A percentile compares a stretch with the other conserved stretches of the same genome.
Evolutionary conservation across 2,888 invertebrate genomes (phyloP).

Genomic region (Temnothorax unifasciatus): DNA sequence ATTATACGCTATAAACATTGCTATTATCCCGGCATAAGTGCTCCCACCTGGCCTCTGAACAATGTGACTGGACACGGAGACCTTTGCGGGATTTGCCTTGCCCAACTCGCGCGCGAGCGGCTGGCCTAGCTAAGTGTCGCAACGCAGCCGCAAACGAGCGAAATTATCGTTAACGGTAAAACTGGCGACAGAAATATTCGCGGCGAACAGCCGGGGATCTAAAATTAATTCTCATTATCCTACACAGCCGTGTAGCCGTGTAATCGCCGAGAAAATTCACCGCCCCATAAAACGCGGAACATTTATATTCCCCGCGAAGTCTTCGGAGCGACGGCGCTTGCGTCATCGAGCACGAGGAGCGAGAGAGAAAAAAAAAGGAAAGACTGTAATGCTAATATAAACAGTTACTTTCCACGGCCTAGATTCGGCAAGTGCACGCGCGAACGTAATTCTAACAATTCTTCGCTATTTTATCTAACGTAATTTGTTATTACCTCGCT

Average conservation of each 20-base stretch:
- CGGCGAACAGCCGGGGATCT: slow-evolving; percentile 44
- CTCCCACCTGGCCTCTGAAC: slow-evolving; percentile 72
- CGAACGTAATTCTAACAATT: background rate
- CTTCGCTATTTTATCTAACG: background rate
- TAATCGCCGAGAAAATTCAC: slow-evolving; percentile 49
- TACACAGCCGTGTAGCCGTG: slow-evolving; percentile 14
- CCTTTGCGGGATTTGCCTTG: slow-evolving; percentile 74
- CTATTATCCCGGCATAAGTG: slow-evolving; percentile 73
- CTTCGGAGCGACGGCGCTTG: slow-evolving; percentile 34
- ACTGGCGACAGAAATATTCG: slow-evolving; percentile 60
- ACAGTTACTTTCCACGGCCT: slow-evolving; percentile 43
- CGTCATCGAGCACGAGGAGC: slow-evolving; percentile 12
- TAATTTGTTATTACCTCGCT: background rate
- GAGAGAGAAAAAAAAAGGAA: slow-evolving; percentile 20
- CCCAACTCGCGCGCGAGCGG: slow-evolving; percentile 63
- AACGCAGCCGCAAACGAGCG: slow-evolving; percentile 68
- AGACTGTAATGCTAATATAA: slow-evolving; percentile 40
- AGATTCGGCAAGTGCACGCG: slow-evolving; percentile 24
- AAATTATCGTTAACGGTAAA: slow-evolving; percentile 74
- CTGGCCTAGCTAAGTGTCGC: slow-evolving; percentile 57
- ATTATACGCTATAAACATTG: slow-evolving; percentile 69
- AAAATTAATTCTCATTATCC: slow-evolving; percentile 62
- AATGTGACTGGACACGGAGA: slow-evolving; percentile 69
- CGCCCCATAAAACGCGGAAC: slow-evolving; percentile 49
- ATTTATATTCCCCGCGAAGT: slow-evolving; percentile 41